Evolutionary conservation across 2,113 vertebrate genomes (phyloP).

Genomic region (Dipodomys spectabilis): DNA sequence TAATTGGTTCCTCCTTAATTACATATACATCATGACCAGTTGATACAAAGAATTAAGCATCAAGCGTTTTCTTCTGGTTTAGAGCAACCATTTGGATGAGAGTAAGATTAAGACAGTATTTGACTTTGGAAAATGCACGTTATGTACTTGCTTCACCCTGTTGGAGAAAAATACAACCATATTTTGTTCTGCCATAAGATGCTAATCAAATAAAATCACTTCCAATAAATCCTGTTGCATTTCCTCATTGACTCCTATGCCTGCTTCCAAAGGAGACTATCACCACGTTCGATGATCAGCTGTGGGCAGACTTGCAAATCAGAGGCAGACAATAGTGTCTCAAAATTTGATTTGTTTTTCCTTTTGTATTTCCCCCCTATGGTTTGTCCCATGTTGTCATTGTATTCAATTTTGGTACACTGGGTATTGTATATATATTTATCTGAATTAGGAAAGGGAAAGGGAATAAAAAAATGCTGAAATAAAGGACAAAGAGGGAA

Average conservation of each 20-base stretch:
- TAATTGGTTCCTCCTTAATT: neutral
- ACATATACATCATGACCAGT: slow-evolving; percentile 13
- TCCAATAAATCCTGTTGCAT: slow-evolving; percentile 69
- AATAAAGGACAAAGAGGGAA: no score
- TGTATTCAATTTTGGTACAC: no score
- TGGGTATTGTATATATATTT: no score
- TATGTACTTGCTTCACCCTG: neutral
- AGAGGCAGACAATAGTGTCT: slow-evolving; percentile 1
- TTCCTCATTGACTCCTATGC: slow-evolving; percentile 46
- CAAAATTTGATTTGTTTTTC: neutral
- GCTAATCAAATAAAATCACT: slow-evolving; percentile 49
- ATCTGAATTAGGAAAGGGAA: no score
- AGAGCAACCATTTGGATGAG: neutral
- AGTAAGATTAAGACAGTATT: neutral
- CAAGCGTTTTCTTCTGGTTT: neutral
- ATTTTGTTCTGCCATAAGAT: slow-evolving; percentile 60
- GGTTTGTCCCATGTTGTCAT: no score
- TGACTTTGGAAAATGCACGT: slow-evolving; percentile 9
- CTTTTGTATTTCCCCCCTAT: no score
- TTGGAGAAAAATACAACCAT: slow-evolving; percentile 63
- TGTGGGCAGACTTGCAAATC: neutral
- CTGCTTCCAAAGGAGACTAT: slow-evolving; percentile 17
- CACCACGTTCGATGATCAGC: slow-evolving; percentile 42
- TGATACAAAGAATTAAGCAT: neutral
- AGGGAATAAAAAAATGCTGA: no score